A percentile compares a stretch with the other conserved stretches of the same genome.
Conservation (phyloP, 2,113 vertebrate genomes). For the Rutilus rutilus region DNA sequence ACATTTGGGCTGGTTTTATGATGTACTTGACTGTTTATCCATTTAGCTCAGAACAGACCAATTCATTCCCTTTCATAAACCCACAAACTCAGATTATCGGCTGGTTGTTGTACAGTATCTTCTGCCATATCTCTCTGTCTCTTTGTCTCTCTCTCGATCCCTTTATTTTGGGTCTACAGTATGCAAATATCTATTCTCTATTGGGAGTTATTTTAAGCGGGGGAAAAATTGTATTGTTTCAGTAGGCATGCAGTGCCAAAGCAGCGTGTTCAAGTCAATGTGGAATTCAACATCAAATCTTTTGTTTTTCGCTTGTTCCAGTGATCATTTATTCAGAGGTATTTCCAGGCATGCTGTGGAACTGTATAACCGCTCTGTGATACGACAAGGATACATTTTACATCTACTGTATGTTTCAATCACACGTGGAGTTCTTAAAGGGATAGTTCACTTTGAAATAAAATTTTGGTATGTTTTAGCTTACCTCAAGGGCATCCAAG, state of each 20-base stretch:
- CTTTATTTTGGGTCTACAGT: neutral
- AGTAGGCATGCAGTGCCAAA: neutral
- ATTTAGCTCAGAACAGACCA: constrained; percentile 12
- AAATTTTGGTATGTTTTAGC: too few relatives aligned
- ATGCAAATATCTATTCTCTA: constrained; percentile 12
- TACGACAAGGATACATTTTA: constrained; percentile 38
- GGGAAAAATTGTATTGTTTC: neutral
- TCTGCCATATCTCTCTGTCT: neutral
- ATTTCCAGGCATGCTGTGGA: constrained; percentile 17
- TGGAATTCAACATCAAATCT: neutral
- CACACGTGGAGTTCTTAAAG: neutral
- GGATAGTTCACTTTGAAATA: too few relatives aligned
- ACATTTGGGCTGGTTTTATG: constrained; percentile 15
- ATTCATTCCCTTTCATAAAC: constrained; percentile 34
- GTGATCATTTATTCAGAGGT: neutral
- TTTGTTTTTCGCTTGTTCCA: neutral
- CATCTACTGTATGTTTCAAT: constrained; percentile 26
- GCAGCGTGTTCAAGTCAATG: neutral
- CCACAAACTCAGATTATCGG: neutral
- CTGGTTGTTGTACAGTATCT: neutral
- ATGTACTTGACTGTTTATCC: constrained; percentile 26
- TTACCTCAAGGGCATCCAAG: too few relatives aligned
- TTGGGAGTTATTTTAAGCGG: constrained; percentile 3
- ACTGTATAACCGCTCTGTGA: neutral
- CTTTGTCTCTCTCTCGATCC: neutral